Percentiles rank a stretch among this genome's conserved stretches.
Evolutionary conservation across 2,888 invertebrate species (phyloP).

Genomic region (Liopterus haemorrhoidalis): DNA sequence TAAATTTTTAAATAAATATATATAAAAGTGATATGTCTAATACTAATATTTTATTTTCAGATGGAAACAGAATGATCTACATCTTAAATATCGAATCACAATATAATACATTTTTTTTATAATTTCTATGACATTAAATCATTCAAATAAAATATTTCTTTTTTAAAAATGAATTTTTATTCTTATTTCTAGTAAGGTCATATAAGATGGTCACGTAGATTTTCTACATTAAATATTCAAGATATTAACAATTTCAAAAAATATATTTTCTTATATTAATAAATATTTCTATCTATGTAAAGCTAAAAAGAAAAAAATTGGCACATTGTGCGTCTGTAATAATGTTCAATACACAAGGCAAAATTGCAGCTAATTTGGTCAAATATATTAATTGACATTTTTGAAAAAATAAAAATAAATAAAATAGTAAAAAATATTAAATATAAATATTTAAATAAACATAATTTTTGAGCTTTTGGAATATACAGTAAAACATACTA

Average conservation of each 20-base stretch:
- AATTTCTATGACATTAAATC: background rate
- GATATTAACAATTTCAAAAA: slow-evolving; percentile 11
- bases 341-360: slow-evolving; percentile 18
- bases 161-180: background rate
- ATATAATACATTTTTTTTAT: slow-evolving; percentile 1
- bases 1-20: too few relatives aligned
- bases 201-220: background rate
- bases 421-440: slow-evolving; percentile 25
- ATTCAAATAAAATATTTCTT: too few relatives aligned
- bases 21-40: too few relatives aligned
- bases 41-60: too few relatives aligned
- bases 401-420: slow-evolving; percentile 13
- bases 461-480: background rate
- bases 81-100: background rate
- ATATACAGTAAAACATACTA: background rate
- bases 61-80: too few relatives aligned
- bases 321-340: slow-evolving; percentile 19
- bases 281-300: slow-evolving; percentile 21
- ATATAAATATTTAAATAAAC: slow-evolving; percentile 13
- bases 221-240: background rate
- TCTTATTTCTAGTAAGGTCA: background rate
- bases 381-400: too few relatives aligned
- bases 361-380: too few relatives aligned
- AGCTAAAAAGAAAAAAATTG: slow-evolving; percentile 11
- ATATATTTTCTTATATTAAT: slow-evolving; percentile 17